These are phyloP conservation scores for Vandiemenella viatica DNA, from an alignment of 2,888 invertebrate species.

Conservation along the genomic window DNA sequence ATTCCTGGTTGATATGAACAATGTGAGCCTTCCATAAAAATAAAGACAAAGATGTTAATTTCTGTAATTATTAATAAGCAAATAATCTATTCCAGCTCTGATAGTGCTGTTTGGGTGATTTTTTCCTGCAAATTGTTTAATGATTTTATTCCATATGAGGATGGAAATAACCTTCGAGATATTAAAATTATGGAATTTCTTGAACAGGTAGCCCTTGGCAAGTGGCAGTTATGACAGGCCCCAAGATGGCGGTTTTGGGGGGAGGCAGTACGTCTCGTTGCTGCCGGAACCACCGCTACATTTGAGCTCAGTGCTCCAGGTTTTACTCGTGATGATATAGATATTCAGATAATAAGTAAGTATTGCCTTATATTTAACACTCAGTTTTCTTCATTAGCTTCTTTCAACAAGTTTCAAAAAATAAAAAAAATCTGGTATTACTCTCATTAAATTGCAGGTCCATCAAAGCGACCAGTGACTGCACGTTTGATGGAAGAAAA, in stretches of 20 bases:
- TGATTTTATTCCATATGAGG: too few species aligned
- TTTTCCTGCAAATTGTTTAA: too few species aligned
- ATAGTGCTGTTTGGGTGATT: too few species aligned
- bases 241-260: slow-evolving; percentile 33
- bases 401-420: neutral
- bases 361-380: too few species aligned
- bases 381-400: neutral
- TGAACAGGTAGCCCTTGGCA: slow-evolving; percentile 83
- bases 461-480: slow-evolving; percentile 67
- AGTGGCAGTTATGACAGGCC: slow-evolving; percentile 64
- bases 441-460: slow-evolving; percentile 37
- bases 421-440: too few species aligned
- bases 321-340: slow-evolving; percentile 37
- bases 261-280: slow-evolving; percentile 76
- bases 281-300: slow-evolving; percentile 75
- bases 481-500: slow-evolving; percentile 67
- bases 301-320: slow-evolving; percentile 71
- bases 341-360: slow-evolving; percentile 40
- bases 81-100: too few species aligned
- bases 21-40: too few species aligned
- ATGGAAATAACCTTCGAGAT: too few species aligned
- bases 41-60: too few species aligned
- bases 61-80: too few species aligned
- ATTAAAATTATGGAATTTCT: too few species aligned
- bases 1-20: too few species aligned